A percentile compares a stretch with the other conserved stretches of the same genome.
Conservation (phyloP, 2,113 vertebrate genomes). For the Meles meles region DNA sequence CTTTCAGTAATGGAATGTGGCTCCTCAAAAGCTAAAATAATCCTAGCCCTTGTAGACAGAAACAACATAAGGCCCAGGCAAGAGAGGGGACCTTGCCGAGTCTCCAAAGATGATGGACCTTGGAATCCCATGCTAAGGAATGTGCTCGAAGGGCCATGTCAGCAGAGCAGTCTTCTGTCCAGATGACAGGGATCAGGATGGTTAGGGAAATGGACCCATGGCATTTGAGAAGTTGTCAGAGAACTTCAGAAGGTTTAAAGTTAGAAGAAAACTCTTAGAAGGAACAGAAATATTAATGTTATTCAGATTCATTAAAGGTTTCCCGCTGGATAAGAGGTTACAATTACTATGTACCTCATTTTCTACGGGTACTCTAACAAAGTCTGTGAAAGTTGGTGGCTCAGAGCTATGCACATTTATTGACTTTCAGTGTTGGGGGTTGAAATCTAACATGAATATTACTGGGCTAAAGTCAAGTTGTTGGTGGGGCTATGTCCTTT, state of each 20-base stretch:
- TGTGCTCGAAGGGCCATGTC: neutral
- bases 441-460: neutral
- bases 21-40: neutral
- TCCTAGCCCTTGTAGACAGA: neutral
- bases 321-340: neutral
- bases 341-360: neutral
- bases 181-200: neutral
- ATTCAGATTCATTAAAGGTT: neutral
- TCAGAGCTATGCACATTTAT: neutral
- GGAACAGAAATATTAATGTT: neutral
- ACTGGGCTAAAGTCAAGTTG: neutral
- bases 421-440: neutral
- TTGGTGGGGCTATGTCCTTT: neutral
- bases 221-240: neutral
- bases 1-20: neutral
- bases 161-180: neutral
- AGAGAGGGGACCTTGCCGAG: neutral
- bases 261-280: neutral
- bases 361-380: neutral
- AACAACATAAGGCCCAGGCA: neutral
- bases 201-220: neutral
- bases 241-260: neutral
- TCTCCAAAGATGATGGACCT: neutral
- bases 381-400: neutral
- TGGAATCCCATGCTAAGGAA: neutral